Conservation (phyloP, 2,797 vertebrate genomes). For the Anguilla marmorata region DNA sequence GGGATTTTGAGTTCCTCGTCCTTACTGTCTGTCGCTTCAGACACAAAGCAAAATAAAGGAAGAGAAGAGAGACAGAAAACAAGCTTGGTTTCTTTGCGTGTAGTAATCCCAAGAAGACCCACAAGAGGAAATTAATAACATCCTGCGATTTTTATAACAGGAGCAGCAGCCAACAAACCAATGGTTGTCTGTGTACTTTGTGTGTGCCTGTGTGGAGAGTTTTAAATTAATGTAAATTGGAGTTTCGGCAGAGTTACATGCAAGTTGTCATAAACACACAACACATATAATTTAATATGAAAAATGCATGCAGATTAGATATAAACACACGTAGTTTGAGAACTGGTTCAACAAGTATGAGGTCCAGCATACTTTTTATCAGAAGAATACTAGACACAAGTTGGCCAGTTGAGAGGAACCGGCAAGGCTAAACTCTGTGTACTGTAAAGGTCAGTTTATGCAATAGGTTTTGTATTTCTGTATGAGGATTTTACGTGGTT, state of each 20-base stretch:
- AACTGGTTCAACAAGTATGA: neutral
- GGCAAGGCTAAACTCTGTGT: neutral
- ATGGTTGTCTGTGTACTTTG: neutral
- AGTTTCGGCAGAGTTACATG: neutral
- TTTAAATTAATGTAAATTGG: neutral
- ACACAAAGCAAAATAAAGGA: constrained; percentile 62
- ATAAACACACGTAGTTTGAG: neutral
- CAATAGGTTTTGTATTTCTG: neutral
- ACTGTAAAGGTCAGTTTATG: neutral
- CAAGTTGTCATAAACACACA: neutral
- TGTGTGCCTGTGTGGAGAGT: neutral
- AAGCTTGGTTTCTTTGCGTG: constrained; percentile 29
- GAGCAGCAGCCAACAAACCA: neutral
- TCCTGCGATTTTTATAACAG: neutral
- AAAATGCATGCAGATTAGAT: neutral
- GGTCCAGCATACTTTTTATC: neutral
- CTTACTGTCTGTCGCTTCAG: constrained; percentile 91
- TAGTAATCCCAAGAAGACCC: neutral
- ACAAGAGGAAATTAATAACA: neutral
- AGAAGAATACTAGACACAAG: neutral
- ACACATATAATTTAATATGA: neutral
- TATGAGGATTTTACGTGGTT: neutral
- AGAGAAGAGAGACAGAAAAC: constrained; percentile 35
- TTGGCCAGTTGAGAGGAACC: neutral
- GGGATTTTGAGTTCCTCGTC: constrained; percentile 91